Percentiles rank a stretch among this genome's conserved stretches.
phyloP scores from a whole-genome alignment of 2,113 vertebrate species.

The Synodontis membranacea region DNA sequence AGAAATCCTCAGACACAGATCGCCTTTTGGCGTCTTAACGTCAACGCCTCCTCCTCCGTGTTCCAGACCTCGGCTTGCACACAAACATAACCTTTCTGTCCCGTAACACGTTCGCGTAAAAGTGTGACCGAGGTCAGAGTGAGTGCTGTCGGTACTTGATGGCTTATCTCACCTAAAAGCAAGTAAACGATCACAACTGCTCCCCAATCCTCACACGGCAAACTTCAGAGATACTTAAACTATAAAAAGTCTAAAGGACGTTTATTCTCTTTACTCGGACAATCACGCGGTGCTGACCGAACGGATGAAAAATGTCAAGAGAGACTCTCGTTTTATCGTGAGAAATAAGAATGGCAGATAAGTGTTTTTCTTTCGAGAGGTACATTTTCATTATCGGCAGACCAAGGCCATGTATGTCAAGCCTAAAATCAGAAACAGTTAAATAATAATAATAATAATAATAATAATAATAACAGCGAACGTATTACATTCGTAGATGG shows the following conservation, averaged over 20 bases:
- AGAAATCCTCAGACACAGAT: slow-evolving; percentile 52
- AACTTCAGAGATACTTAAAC: not conserved
- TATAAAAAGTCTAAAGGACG: not conserved
- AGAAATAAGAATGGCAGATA: not conserved
- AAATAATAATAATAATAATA: too few species aligned
- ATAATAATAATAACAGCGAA: too few species aligned
- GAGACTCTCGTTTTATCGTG: not conserved
- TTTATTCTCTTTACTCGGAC: not conserved
- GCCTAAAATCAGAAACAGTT: too few species aligned
- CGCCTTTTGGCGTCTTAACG: slow-evolving; percentile 34
- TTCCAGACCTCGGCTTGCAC: slow-evolving; percentile 48
- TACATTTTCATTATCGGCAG: not conserved
- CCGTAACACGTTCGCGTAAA: slow-evolving; percentile 17
- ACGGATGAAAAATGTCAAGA: not conserved
- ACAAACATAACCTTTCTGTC: slow-evolving; percentile 28
- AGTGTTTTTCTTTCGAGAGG: not conserved
- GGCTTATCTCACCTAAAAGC: slow-evolving; percentile 7
- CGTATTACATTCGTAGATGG: too few species aligned
- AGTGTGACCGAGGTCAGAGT: slow-evolving; percentile 30
- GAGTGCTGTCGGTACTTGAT: slow-evolving; percentile 5
- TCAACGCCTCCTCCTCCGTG: slow-evolving; percentile 60
- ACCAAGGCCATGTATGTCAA: not conserved
- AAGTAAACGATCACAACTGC: slow-evolving; percentile 29
- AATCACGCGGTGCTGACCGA: not conserved
- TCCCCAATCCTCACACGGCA: not conserved